Conservation (phyloP, 30 jellyfish, hydroid and myxozoan species). For the Pseudorhiza aurosa region DNA sequence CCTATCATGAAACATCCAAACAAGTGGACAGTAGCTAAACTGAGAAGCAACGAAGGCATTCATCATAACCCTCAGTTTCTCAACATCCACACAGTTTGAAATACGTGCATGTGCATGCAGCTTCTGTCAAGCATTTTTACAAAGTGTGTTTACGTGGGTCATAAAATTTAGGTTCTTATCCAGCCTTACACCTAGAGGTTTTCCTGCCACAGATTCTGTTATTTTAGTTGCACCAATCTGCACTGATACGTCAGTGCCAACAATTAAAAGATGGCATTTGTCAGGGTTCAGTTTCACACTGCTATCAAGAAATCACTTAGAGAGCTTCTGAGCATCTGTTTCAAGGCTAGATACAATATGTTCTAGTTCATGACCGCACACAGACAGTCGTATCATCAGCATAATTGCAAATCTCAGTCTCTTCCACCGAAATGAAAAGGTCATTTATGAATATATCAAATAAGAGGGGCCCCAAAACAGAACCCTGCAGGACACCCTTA, state of each 20-base stretch:
- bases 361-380: conserved; percentile 20
- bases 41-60: conserved; percentile 29
- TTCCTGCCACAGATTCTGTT: neutral
- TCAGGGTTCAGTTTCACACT: neutral
- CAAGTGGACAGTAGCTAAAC: too few relatives aligned
- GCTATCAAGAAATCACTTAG: conserved; percentile 7
- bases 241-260: neutral
- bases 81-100: conserved; percentile 15
- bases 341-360: neutral
- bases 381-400: conserved; percentile 3
- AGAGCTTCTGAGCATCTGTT: conserved; percentile 5
- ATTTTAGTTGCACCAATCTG: neutral
- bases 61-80: conserved; percentile 3
- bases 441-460: neutral
- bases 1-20: conserved; percentile 33
- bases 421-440: neutral
- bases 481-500: conserved; percentile 13
- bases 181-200: conserved; percentile 12
- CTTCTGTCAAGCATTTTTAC: conserved; percentile 43
- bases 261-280: neutral
- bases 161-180: conserved; percentile 5
- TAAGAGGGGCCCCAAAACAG: neutral
- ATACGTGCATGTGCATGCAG: conserved; percentile 20
- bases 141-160: conserved; percentile 10
- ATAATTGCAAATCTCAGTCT: neutral